phyloP scores from a whole-genome alignment of 2,797 vertebrate genomes.

The Enoplosus armatus region DNA sequence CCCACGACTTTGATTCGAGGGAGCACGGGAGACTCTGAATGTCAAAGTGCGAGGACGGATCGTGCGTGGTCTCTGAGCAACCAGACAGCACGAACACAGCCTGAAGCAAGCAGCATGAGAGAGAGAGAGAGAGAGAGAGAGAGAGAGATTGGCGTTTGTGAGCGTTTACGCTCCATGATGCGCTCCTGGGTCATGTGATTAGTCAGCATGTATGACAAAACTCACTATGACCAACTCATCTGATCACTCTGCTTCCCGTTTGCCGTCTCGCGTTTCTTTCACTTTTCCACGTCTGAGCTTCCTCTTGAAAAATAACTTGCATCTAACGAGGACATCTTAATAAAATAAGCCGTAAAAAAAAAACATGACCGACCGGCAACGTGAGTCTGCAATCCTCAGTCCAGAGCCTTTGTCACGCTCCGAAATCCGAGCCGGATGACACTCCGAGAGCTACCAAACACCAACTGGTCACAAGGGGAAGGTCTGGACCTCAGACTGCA shows the following conservation, averaged over 20 bases:
- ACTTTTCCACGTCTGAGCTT: not conserved
- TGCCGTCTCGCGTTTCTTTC: not conserved
- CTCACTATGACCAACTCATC: not conserved
- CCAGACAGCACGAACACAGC: not conserved
- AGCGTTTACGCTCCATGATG: constrained; percentile 30
- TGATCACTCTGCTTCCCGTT: constrained; percentile 36
- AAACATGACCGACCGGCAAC: not conserved
- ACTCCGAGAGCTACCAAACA: constrained; percentile 16
- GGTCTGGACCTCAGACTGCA: constrained; percentile 41
- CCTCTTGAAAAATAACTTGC: not conserved
- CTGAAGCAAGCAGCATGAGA: not conserved
- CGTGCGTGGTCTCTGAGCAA: not conserved
- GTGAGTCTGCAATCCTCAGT: not conserved
- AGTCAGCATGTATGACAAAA: constrained; percentile 46
- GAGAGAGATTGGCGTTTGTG: constrained; percentile 33
- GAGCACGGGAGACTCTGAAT: not conserved
- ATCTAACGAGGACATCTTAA: not conserved
- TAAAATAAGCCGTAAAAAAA: not conserved
- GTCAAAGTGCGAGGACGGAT: not conserved
- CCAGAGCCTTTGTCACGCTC: not conserved
- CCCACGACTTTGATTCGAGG: constrained; percentile 12
- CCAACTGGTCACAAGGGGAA: constrained; percentile 12
- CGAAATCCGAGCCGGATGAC: constrained; percentile 23
- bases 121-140: not conserved
- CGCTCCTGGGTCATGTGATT: constrained; percentile 62